phyloP scores from a whole-genome alignment of 2,888 invertebrate species.

The Girardia tigrina region DNA sequence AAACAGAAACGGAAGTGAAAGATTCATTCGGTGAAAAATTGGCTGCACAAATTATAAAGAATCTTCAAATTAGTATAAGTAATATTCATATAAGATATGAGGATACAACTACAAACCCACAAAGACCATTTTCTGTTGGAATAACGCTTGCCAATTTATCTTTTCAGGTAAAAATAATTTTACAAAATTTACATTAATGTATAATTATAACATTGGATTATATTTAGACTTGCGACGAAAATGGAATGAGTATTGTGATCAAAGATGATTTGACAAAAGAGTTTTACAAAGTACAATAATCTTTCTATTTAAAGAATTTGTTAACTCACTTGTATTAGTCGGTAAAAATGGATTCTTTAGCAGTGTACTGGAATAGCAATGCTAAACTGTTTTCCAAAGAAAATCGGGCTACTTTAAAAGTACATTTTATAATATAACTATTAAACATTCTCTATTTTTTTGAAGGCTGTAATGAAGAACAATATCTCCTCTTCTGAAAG shows the following conservation, averaged over 20 bases:
- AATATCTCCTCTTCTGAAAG: constrained; percentile 40
- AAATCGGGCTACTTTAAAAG: constrained; percentile 42
- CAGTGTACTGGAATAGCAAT: constrained; percentile 70
- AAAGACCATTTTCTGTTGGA: constrained; percentile 58
- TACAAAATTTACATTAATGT: too few relatives aligned
- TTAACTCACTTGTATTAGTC: constrained; percentile 52
- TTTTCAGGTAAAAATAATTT: constrained; percentile 59
- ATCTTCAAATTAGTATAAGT: constrained; percentile 53
- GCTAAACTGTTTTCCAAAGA: constrained; percentile 40
- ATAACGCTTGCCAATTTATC: constrained; percentile 70
- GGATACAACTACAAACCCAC: constrained; percentile 53
- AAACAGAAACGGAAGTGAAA: constrained; percentile 45
- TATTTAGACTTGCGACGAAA: constrained; percentile 65
- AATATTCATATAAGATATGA: constrained; percentile 55
- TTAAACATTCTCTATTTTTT: not conserved
- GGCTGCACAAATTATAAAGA: constrained; percentile 54
- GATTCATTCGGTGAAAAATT: constrained; percentile 55
- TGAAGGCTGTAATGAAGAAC: constrained; percentile 40
- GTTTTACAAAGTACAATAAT: constrained; percentile 57
- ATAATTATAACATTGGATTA: too few relatives aligned
- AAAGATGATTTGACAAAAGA: constrained; percentile 61
- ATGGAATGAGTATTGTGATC: constrained; percentile 66
- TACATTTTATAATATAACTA: not conserved
- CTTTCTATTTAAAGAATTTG: not conserved
- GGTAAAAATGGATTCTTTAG: constrained; percentile 65